Base-by-base conservation (phyloP, 2,797 vertebrate genomes). In the Oreochromis grahami region DNA sequence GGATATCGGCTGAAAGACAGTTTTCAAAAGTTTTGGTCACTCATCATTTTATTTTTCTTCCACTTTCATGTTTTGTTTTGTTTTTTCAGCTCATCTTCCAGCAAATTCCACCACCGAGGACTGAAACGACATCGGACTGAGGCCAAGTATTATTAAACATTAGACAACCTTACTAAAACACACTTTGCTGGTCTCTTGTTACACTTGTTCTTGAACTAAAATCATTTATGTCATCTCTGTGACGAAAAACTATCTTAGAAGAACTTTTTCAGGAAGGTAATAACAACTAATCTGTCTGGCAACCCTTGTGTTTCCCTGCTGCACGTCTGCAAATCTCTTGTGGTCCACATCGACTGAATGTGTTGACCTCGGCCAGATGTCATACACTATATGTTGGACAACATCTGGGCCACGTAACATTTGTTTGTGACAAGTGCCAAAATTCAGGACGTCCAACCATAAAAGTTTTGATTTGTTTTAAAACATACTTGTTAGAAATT, bases 71-170 rank as follows among this genome's bases (percentile, higher is more conserved):
- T 48, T 12, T 60, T 60, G 58, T 63, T 63, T 63, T 63, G 58
- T 63, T 55, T 36, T 56, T 53, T 70, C 90, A 95, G 94, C 11
- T 94, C 41, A 55, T 94, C 41, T 0, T 94, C 80, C 92, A 92
- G 76, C 63, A 76, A 13, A 51, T 89, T 55, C 65, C 21, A 4
- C 5, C 45, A 6, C 29, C 86, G 17, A 74, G 84, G 78, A 81
- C 6, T 15, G 79, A 79, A 63, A 50, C 82, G 5, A n/a, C 81
- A 3, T 5, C 83, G 15, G 68, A 81, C 76, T 92, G 51, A 91
- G 24, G 86, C 24, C 29, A 26, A n/a, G 14, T 6, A 17, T 56
- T 29, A 3, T 24, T 58, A 24, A 65, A 8, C 51, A 21, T 6
- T 50, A 36, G 34, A 17, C 32, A 38, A 51, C n/a, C 51, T 24